Evolutionary conservation across 2,888 invertebrate genomes (phyloP).

Genomic region (Ferrisia virgata): DNA sequence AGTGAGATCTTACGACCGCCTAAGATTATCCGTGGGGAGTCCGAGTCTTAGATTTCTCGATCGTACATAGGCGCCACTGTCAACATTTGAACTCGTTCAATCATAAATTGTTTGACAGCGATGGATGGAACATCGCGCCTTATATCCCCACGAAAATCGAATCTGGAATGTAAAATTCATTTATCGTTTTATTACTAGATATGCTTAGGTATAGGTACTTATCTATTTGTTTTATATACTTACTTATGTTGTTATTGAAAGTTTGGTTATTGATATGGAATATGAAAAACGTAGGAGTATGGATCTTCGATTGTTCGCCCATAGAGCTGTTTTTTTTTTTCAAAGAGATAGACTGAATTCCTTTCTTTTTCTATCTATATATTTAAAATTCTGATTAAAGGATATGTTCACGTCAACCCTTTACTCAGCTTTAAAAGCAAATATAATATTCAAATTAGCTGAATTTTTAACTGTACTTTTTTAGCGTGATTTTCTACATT

Average conservation of each 20-base stretch:
- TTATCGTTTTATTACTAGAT: background rate
- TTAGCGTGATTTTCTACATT: too few relatives aligned
- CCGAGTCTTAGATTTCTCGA: constrained; percentile 34
- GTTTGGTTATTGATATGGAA: background rate
- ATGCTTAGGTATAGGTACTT: background rate
- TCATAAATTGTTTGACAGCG: constrained; percentile 41
- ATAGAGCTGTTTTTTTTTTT: too few relatives aligned
- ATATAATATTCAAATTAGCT: too few relatives aligned
- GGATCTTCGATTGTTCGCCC: too few relatives aligned
- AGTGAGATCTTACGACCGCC: constrained; percentile 37
- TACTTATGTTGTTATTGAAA: background rate
- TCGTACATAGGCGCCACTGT: constrained; percentile 39
- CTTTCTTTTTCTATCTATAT: too few relatives aligned
- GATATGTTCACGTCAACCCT: too few relatives aligned
- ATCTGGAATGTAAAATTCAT: background rate
- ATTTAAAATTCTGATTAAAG: too few relatives aligned
- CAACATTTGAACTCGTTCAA: constrained; percentile 42
- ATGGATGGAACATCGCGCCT: constrained; percentile 35
- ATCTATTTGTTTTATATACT: background rate
- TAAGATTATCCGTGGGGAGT: constrained; percentile 37
- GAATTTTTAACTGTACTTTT: too few relatives aligned
- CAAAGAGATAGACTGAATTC: too few relatives aligned
- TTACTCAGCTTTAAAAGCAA: too few relatives aligned
- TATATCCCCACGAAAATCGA: background rate
- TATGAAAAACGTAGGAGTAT: background rate